These are phyloP conservation scores for Gnathonemus longibarbis DNA, from an alignment of 2,113 vertebrate genomes.

Conservation along the genomic window DNA sequence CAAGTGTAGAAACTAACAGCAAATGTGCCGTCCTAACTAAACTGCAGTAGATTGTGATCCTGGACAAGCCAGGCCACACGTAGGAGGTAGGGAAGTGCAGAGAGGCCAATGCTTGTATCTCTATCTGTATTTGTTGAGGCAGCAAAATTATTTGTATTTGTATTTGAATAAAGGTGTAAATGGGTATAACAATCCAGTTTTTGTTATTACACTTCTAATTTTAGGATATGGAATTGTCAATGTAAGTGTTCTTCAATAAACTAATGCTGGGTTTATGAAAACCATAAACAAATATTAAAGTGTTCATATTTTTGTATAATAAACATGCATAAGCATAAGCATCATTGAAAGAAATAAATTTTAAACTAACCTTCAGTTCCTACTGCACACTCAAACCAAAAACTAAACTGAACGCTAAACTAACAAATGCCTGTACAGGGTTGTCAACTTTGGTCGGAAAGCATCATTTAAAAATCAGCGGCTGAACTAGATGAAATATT, in stretches of 20 bases:
- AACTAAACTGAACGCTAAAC: neutral
- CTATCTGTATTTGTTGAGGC: neutral
- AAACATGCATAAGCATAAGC: neutral
- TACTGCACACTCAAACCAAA: neutral
- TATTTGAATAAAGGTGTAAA: neutral
- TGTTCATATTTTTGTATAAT: neutral
- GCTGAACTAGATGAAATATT: neutral
- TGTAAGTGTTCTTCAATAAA: neutral
- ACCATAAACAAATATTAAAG: neutral
- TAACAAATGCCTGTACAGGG: neutral
- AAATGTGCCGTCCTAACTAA: neutral
- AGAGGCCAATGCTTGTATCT: neutral
- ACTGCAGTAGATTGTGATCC: neutral
- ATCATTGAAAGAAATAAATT: neutral
- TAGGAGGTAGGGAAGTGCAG: neutral
- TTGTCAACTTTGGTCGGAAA: neutral
- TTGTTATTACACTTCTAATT: neutral
- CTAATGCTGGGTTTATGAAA: neutral
- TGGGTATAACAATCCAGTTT: neutral
- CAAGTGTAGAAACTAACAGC: neutral
- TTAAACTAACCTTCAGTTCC: neutral
- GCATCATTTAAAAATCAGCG: neutral
- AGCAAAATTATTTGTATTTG: neutral
- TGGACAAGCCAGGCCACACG: neutral
- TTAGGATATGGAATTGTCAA: neutral